These are phyloP conservation scores for Ictalurus punctatus DNA, from an alignment of 2,113 vertebrate species.

Conservation along the genomic window DNA sequence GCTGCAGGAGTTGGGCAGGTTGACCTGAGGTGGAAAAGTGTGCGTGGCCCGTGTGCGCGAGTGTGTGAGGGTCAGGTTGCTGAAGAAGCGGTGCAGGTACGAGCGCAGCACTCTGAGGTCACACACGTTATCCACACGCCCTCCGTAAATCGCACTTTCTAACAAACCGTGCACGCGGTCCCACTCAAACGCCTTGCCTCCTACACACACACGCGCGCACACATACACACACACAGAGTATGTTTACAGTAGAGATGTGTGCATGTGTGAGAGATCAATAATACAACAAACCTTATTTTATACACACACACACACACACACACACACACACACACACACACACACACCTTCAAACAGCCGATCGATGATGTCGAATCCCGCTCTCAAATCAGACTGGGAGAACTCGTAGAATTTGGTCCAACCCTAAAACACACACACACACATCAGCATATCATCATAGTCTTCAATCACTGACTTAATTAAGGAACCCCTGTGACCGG, in stretches of 20 bases:
- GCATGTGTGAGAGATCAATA: background rate
- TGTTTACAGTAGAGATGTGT: background rate
- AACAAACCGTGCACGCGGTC: constrained; percentile 92
- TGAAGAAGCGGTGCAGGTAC: constrained; percentile 94
- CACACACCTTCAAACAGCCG: constrained; percentile 86
- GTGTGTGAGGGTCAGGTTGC: constrained; percentile 70
- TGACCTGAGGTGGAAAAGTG: constrained; percentile 78
- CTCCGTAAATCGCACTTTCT: constrained; percentile 94
- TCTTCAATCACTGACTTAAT: constrained; percentile 6
- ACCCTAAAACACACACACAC: constrained; percentile 72
- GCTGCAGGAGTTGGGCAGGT: constrained; percentile 87
- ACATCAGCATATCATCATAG: constrained; percentile 5
- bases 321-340: constrained; percentile 54
- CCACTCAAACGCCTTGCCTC: constrained; percentile 85
- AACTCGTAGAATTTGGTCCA: constrained; percentile 99
- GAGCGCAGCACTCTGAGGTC: constrained; percentile 92
- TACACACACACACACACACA: constrained; percentile 25
- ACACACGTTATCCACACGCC: constrained; percentile 90
- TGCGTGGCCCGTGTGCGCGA: constrained; percentile 68
- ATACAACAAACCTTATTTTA: background rate
- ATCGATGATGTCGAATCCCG: constrained; percentile 92
- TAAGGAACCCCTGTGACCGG: background rate
- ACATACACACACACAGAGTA: constrained; percentile 5
- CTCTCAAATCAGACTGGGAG: constrained; percentile 93
- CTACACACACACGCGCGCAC: constrained; percentile 63